These are phyloP conservation scores for Myxocyprinus asiaticus DNA, from an alignment of 2,113 vertebrate genomes.

Conservation along the genomic window DNA sequence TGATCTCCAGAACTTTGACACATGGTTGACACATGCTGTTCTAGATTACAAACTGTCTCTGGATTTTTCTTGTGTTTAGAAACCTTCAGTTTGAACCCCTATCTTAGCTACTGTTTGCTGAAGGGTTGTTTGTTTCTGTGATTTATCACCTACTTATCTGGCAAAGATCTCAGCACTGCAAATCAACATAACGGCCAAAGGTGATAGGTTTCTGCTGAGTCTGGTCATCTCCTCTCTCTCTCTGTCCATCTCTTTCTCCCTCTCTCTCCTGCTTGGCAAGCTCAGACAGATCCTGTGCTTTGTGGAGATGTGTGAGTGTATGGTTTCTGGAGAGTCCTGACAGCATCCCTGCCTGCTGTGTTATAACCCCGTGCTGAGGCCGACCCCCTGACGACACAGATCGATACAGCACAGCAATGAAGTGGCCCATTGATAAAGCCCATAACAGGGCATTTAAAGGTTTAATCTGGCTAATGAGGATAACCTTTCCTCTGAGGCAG, in stretches of 20 bases:
- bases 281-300: conserved; percentile 2
- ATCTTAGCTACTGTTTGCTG: not conserved
- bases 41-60: not conserved
- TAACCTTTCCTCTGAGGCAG: conserved; percentile 70
- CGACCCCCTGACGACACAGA: conserved; percentile 67
- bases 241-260: not conserved
- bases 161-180: too few species aligned
- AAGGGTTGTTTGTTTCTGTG: too few species aligned
- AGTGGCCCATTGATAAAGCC: conserved; percentile 76
- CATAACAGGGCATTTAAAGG: conserved; percentile 76
- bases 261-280: not conserved
- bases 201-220: conserved; percentile 23
- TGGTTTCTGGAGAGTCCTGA: conserved; percentile 16
- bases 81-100: not conserved
- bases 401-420: conserved; percentile 78
- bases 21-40: not conserved
- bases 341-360: conserved; percentile 42
- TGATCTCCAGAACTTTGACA: not conserved
- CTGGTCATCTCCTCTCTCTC: not conserved
- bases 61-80: not conserved
- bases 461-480: conserved; percentile 79
- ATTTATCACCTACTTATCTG: too few species aligned
- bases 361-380: conserved; percentile 64
- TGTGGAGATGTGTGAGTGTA: conserved; percentile 18
- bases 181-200: not conserved